Evolutionary conservation across 2,888 invertebrate species (phyloP).

Genomic region (Sinhomidia bicolor): DNA sequence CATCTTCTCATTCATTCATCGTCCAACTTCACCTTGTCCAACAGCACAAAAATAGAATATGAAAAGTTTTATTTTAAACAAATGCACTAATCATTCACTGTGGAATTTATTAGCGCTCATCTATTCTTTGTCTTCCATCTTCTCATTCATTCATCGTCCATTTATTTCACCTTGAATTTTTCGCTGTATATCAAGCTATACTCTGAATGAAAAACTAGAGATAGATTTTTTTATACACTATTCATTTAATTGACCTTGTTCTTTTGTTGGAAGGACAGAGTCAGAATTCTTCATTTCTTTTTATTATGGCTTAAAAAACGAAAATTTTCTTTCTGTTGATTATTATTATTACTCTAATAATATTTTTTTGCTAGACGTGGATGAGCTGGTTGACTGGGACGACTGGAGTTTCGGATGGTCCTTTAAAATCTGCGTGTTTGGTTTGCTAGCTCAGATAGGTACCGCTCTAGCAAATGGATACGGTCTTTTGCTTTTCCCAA

Average conservation of each 20-base stretch:
- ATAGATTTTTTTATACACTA: not conserved
- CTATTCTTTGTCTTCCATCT: not conserved
- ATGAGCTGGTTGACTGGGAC: conserved; percentile 38
- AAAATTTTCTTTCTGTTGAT: too few species aligned
- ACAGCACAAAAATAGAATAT: not conserved
- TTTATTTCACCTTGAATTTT: not conserved
- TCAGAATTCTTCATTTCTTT: conserved; percentile 21
- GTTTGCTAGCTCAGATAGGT: conserved; percentile 58
- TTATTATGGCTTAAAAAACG: not conserved
- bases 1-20: not conserved
- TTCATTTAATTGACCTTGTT: not conserved
- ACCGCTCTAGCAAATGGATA: conserved; percentile 68
- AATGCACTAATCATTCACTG: not conserved
- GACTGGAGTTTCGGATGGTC: conserved; percentile 77
- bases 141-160: not conserved
- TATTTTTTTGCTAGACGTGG: conserved; percentile 20
- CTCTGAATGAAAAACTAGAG: not conserved
- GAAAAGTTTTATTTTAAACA: not conserved
- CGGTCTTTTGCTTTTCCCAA: conserved; percentile 74
- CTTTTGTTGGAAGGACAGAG: not conserved
- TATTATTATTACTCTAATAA: not conserved
- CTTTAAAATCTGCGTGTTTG: conserved; percentile 67
- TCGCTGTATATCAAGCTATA: too few species aligned
- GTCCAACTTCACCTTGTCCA: not conserved
- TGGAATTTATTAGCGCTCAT: not conserved